Evolutionary conservation across 2,797 vertebrate species (phyloP).

Genomic region (Novumbra hubbsi): DNA sequence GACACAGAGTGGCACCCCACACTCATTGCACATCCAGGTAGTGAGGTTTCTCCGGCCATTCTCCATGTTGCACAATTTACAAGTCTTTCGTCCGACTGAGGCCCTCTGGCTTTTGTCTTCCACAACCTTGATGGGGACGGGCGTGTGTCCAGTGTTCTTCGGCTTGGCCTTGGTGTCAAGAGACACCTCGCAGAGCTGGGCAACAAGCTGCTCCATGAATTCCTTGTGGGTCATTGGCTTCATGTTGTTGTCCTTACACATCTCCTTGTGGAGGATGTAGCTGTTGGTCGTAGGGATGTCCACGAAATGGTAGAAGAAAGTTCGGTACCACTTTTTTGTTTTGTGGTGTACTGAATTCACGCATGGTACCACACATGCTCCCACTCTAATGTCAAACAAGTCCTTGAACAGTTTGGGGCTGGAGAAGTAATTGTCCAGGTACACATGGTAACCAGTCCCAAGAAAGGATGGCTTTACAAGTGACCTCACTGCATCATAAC

Average conservation of each 20-base stretch:
- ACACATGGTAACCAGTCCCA: conserved; percentile 24
- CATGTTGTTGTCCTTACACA: background rate
- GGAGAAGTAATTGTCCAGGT: conserved; percentile 15
- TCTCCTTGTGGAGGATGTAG: conserved; percentile 32
- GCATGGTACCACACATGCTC: conserved; percentile 20
- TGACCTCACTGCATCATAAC: conserved; percentile 6
- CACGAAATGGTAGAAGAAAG: conserved; percentile 38
- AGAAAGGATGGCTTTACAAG: conserved; percentile 10
- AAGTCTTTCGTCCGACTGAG: background rate
- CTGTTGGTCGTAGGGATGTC: conserved; percentile 35
- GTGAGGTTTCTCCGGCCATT: background rate
- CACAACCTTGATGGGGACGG: background rate
- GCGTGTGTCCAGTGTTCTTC: background rate
- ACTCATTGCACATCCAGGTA: background rate
- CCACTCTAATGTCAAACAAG: background rate
- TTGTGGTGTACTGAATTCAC: conserved; percentile 20
- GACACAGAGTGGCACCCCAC: background rate
- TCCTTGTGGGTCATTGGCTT: conserved; percentile 20
- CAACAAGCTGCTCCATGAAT: conserved; percentile 21
- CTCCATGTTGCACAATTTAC: background rate
- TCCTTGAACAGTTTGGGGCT: conserved; percentile 18
- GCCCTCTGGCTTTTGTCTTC: background rate
- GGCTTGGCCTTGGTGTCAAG: conserved; percentile 14
- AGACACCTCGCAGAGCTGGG: conserved; percentile 22
- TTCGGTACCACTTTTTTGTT: conserved; percentile 30